These are phyloP conservation scores for Onychomys arenicola DNA, from an alignment of 2,797 vertebrate species.

Conservation along the genomic window DNA sequence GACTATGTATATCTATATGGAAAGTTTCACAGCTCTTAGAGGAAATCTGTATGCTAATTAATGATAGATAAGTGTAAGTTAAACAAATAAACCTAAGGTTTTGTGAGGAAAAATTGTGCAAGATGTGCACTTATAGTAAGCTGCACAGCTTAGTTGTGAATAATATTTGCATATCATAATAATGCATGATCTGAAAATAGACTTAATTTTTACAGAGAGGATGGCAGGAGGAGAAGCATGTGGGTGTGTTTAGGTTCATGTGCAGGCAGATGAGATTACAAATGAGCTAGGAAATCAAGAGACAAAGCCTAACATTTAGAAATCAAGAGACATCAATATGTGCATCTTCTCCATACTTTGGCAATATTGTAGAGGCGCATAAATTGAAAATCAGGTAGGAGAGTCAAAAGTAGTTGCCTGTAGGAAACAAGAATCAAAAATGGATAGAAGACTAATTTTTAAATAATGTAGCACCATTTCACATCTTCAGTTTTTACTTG, in stretches of 20 bases:
- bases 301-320: constrained; percentile 37
- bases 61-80: constrained; percentile 31
- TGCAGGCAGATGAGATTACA: constrained; percentile 34
- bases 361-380: not conserved
- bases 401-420: not conserved
- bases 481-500: constrained; percentile 45
- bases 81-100: constrained; percentile 48
- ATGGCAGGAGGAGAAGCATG: constrained; percentile 24
- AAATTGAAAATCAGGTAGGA: not conserved
- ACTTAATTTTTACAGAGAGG: constrained; percentile 47
- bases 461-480: not conserved
- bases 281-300: constrained; percentile 38
- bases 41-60: not conserved
- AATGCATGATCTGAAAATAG: constrained; percentile 60
- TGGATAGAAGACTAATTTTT: not conserved
- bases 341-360: not conserved
- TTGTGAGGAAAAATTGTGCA: not conserved
- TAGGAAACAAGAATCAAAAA: not conserved
- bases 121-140: constrained; percentile 24
- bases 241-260: constrained; percentile 22
- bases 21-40: not conserved
- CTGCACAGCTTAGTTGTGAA: constrained; percentile 27
- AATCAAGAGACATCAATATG: constrained; percentile 10
- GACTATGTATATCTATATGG: not conserved
- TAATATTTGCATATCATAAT: constrained; percentile 62